Percentiles rank a stretch among this genome's conserved stretches.
Conservation (phyloP, 30 jellyfish, hydroid and myxozoan species). For the Chrysaora quinquecirrha region DNA sequence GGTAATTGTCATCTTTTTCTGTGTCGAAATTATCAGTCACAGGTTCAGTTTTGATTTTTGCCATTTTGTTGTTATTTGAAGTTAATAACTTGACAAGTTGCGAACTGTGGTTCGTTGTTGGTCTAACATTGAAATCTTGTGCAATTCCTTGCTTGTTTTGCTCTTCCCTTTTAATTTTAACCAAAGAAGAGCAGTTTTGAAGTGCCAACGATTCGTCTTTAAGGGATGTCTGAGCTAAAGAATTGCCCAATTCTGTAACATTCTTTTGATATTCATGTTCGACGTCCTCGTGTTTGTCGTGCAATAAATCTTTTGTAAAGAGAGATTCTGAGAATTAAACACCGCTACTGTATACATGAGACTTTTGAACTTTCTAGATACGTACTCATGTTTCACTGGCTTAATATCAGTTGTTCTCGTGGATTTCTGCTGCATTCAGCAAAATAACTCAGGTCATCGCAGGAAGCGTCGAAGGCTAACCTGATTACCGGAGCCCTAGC, state of each 20-base stretch:
- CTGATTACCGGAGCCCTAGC: too few species aligned
- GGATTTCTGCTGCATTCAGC: too few species aligned
- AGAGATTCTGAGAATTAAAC: too few species aligned
- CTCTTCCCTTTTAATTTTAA: neutral
- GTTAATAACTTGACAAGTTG: constrained; percentile 8
- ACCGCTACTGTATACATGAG: too few species aligned
- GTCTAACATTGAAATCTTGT: neutral
- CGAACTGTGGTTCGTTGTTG: neutral
- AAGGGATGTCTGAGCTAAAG: constrained; percentile 59
- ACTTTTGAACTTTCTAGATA: too few species aligned
- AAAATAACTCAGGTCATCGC: too few species aligned
- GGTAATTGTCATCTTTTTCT: neutral
- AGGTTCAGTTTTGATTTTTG: neutral
- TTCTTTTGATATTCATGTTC: constrained; percentile 58
- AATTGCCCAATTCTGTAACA: constrained; percentile 43
- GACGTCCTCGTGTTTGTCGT: constrained; percentile 21
- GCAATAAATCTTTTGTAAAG: constrained; percentile 4
- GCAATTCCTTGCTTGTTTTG: neutral
- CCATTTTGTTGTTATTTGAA: neutral
- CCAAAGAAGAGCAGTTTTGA: neutral
- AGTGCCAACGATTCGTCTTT: constrained; percentile 34
- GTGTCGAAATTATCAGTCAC: neutral
- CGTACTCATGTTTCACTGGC: too few species aligned
- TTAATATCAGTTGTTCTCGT: too few species aligned
- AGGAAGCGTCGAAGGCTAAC: too few species aligned